Evolutionary conservation across 2,113 vertebrate genomes (phyloP).

Genomic region (Dendropsophus ebraccatus): DNA sequence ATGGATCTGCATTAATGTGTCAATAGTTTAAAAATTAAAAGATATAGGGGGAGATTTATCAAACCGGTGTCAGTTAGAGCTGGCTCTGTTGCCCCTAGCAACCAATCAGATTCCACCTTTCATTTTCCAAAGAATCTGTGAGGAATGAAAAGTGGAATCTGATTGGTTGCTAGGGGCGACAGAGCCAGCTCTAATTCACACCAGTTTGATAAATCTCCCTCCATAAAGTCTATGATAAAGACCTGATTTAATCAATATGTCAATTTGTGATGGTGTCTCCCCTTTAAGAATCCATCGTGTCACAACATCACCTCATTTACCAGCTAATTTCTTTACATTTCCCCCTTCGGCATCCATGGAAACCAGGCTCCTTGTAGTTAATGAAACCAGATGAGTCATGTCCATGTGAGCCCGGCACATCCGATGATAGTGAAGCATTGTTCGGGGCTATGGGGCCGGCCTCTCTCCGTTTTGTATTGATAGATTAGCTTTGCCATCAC

Average conservation of each 20-base stretch:
- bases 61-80: too few relatives aligned
- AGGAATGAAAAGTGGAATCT: too few relatives aligned
- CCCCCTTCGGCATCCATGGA: background rate
- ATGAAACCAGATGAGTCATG: slow-evolving; percentile 9
- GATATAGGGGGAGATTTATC: too few relatives aligned
- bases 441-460: background rate
- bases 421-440: slow-evolving; percentile 12
- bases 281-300: background rate
- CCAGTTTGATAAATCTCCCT: too few relatives aligned
- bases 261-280: background rate
- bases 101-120: too few relatives aligned
- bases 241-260: background rate
- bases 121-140: too few relatives aligned
- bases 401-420: background rate
- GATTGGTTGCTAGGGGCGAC: too few relatives aligned
- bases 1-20: too few relatives aligned
- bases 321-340: background rate
- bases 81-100: too few relatives aligned
- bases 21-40: too few relatives aligned
- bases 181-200: too few relatives aligned
- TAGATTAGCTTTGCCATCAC: background rate
- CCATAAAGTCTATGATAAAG: background rate
- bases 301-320: background rate
- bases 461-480: background rate
- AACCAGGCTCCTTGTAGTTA: background rate